Base-by-base conservation (phyloP, 1,140 invertebrate species). In the Atopsyche davidsoni region DNA sequence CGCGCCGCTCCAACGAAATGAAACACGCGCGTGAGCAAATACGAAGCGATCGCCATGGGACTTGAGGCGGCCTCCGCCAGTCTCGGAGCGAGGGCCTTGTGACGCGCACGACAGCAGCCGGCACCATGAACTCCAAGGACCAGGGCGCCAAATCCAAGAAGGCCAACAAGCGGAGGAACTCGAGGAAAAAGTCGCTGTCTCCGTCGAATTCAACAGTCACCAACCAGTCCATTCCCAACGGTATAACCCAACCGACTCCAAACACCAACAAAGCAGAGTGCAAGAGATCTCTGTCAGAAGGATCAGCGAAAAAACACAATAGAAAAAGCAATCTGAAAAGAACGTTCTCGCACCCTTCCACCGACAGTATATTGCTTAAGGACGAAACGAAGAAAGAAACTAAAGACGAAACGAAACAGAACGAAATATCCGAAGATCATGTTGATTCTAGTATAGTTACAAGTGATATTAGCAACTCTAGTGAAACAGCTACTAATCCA, bases 101-200 rank as follows among this genome's bases (percentile, higher is more conserved):
- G n/a, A n/a, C n/a, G n/a, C n/a, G n/a, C n/a, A n/a, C n/a, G n/a
- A n/a, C n/a, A n/a, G n/a, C n/a, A n/a, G n/a, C n/a, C n/a, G n/a
- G n/a, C n/a, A n/a, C n/a, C n/a, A n/a, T n/a, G n/a, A n/a, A n/a
- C n/a, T n/a, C n/a, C n/a, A n/a, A 51, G 17, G 60, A 67, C 58
- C 68, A 70, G 25, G 65, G 69, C 42, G 65, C 64, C 31, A 62
- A 69, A 53, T 66, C 65, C 52, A 72, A 71, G 57, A 60, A 70
- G 31, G 67, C 59, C 50, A 71, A 68, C 52, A 74, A 74, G 60
- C 62, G 72, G 46, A 62, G 70, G 16, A 70, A 72, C 59, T 72
- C 70, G 3, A 66, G 72, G 60, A 74, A 74, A 59, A 74, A 74
- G 56, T 74, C 72, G 4, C 57, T 74, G 48, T 74, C 72, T 10